phyloP scores from a whole-genome alignment of 2,797 vertebrate genomes.

The Chaetophractus vellerosus region DNA sequence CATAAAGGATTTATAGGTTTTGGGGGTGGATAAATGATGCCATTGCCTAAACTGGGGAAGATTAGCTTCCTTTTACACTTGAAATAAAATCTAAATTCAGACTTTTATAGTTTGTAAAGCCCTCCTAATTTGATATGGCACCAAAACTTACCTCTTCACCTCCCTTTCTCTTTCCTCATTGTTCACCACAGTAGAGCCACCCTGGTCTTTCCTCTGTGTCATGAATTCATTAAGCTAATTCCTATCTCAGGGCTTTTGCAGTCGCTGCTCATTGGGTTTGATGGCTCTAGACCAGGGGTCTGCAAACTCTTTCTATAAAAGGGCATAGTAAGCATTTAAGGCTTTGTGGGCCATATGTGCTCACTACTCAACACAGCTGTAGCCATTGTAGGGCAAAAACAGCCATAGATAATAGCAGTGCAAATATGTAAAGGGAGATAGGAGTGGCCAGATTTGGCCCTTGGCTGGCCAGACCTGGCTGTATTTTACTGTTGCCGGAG shows the following conservation, averaged over 20 bases:
- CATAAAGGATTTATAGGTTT: constrained; percentile 19
- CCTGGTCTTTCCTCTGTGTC: constrained; percentile 25
- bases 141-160: not conserved
- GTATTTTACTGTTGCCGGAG: not conserved
- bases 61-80: constrained; percentile 6
- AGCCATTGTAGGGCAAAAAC: not conserved
- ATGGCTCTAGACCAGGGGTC: constrained; percentile 20
- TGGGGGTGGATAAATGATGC: not conserved
- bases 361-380: not conserved
- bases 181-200: constrained; percentile 10
- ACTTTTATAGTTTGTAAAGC: not conserved
- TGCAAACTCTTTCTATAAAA: constrained; percentile 11
- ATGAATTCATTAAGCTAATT: constrained; percentile 50
- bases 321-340: constrained; percentile 50
- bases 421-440: not conserved
- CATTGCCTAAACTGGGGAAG: not conserved
- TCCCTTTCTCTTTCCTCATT: not conserved
- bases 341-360: not conserved
- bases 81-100: constrained; percentile 48
- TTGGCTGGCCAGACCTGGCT: not conserved
- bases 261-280: constrained; percentile 40
- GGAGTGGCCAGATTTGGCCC: not conserved
- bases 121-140: not conserved
- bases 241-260: not conserved
- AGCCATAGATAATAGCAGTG: not conserved